Base-by-base conservation (phyloP, 2,888 invertebrate species). In the Geotrupes spiniger region DNA sequence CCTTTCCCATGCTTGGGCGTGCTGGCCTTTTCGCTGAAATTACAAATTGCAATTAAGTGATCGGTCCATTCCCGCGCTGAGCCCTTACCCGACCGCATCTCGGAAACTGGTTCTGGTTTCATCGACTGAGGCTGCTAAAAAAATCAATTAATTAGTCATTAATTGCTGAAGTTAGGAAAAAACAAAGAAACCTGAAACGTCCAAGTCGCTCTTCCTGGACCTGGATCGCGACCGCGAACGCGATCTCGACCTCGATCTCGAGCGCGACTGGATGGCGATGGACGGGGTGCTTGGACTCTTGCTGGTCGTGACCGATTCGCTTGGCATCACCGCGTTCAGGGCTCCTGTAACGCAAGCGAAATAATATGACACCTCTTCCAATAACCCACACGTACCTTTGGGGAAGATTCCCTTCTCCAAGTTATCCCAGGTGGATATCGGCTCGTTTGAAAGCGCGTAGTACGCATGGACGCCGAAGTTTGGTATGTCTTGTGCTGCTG, bases 391-490 rank as follows among this genome's bases (percentile, higher is more conserved):
- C 3, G 10, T 46, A 59, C 67, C 61, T 65, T 65, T 68, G 6
- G 71, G 69, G 40, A 72, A 59, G 6, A 70, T 55, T 1, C 65
- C 69, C 29, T 64, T 66, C 6, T 73, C 68, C 2, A 68, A 45
- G 31, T 66, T 63, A 6, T 65, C 59, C 76, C 76, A 77, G 25
- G 61, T 62, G n/a, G 68, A 58, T 9, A 78, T 50, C 0, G 76
- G 74, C 48, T 76, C 71, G 11, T 61, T 68, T 5, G 76, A 76
- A 36, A 74, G 61, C 1, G 77, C 78, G 55, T 75, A 77, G 54
- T 73, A 78, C n/a, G 71, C 74, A 46, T 78, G 77, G 9, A 75
- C 68, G 1, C 77, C 77, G 60, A 75, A 76, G 47, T 71, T 65
- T 25, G 75, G 74, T 46, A 77, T 76, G 54, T 74, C 71, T 55